Conservation (phyloP, 2,888 invertebrate species). For the Drosophila multiciliata region DNA sequence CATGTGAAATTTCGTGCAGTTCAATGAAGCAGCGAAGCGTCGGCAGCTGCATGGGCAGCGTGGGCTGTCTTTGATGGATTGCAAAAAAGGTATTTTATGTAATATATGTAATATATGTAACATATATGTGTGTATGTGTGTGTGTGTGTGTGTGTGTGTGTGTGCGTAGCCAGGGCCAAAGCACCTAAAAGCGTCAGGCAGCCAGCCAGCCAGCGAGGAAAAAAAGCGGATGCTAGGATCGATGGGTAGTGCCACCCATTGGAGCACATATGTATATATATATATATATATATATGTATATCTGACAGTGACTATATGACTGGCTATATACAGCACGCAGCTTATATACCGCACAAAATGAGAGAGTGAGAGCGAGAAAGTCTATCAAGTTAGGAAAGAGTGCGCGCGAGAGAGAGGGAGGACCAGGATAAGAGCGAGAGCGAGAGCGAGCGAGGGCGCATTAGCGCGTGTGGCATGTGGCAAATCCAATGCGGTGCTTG, state of each 20-base stretch:
- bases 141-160: neutral
- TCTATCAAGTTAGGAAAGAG: neutral
- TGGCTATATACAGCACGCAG: constrained; percentile 12
- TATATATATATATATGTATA: neutral
- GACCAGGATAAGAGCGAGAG: neutral
- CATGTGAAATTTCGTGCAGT: constrained; percentile 40
- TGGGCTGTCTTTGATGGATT: constrained; percentile 78
- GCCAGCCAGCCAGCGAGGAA: neutral
- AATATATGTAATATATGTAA: constrained; percentile 67
- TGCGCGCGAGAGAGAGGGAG: constrained; percentile 11
- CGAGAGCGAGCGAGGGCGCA: constrained; percentile 28
- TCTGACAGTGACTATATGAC: neutral
- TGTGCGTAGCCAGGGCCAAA: constrained; percentile 30
- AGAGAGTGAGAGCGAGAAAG: constrained; percentile 20
- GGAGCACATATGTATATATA: constrained; percentile 38
- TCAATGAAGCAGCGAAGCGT: constrained; percentile 28
- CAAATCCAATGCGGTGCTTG: constrained; percentile 44
- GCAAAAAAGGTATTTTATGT: constrained; percentile 78
- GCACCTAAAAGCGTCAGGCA: constrained; percentile 18
- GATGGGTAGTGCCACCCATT: constrained; percentile 15
- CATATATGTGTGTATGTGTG: constrained; percentile 15
- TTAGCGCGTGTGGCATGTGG: constrained; percentile 18
- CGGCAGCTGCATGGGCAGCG: constrained; percentile 9
- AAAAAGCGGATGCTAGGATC: neutral
- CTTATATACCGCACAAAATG: constrained; percentile 22